Conservation (phyloP, 2,888 invertebrate genomes). For the Cryptus armator region DNA sequence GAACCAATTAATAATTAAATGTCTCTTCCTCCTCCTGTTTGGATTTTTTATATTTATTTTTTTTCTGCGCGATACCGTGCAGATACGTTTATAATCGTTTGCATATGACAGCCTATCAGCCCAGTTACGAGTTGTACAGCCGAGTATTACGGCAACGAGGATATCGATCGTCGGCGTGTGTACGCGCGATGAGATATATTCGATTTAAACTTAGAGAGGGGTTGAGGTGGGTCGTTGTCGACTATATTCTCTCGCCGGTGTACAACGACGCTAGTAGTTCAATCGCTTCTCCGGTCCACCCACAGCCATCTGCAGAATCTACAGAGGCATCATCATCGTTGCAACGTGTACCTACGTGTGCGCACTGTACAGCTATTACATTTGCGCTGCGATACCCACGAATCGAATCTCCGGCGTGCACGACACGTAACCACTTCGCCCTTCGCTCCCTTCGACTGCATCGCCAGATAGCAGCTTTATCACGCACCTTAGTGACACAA, state of each 20-base stretch:
- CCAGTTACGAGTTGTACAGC: neutral
- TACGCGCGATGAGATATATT: conserved; percentile 58
- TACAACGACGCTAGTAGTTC: conserved; percentile 45
- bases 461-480: conserved; percentile 1
- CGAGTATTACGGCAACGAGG: neutral
- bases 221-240: conserved; percentile 46
- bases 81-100: neutral
- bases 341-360: neutral
- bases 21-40: too few species aligned
- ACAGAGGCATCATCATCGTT: neutral
- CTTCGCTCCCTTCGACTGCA: conserved; percentile 12
- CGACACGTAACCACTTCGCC: neutral
- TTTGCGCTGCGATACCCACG: conserved; percentile 41
- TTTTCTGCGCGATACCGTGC: neutral
- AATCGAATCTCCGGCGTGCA: conserved; percentile 54
- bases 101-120: neutral
- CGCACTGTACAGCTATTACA: conserved; percentile 21
- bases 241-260: conserved; percentile 27
- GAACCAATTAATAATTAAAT: too few species aligned
- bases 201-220: conserved; percentile 44
- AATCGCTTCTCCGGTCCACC: conserved; percentile 47
- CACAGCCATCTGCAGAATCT: conserved; percentile 16
- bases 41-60: neutral
- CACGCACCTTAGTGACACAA: neutral
- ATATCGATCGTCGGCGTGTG: conserved; percentile 46